Conservation (phyloP, 2,888 invertebrate species). For the Bruchidius siliquastri region DNA sequence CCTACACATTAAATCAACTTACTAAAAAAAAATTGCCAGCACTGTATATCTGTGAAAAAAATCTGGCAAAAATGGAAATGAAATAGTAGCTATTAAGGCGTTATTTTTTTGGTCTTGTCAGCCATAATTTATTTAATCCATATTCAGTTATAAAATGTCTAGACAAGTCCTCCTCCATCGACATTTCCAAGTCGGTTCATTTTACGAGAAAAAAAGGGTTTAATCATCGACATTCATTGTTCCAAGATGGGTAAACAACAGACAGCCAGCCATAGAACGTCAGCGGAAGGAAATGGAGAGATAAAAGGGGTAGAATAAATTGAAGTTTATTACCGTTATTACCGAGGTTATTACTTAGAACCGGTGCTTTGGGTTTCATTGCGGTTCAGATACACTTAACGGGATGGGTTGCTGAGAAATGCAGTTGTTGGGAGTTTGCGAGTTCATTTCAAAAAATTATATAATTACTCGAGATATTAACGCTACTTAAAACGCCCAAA, state of each 20-base stretch:
- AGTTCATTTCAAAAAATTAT: too few species aligned
- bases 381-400: background rate
- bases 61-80: too few species aligned
- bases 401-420: background rate
- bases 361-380: background rate
- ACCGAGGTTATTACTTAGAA: background rate
- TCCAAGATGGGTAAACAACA: background rate
- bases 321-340: background rate
- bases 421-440: too few species aligned
- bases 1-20: too few species aligned
- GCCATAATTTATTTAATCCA: too few species aligned
- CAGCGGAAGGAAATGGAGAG: background rate
- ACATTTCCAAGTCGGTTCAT: background rate
- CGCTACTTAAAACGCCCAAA: too few species aligned
- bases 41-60: too few species aligned
- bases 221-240: background rate
- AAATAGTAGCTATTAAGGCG: too few species aligned
- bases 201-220: background rate
- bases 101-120: too few species aligned
- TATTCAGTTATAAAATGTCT: background rate
- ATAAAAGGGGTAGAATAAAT: background rate
- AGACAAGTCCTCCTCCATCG: background rate
- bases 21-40: too few species aligned
- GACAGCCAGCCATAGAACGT: background rate
- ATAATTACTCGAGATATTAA: too few species aligned